These are phyloP conservation scores for Heteractis magnifica DNA, from an alignment of 92 coral and sea anemone species.

Conservation along the genomic window DNA sequence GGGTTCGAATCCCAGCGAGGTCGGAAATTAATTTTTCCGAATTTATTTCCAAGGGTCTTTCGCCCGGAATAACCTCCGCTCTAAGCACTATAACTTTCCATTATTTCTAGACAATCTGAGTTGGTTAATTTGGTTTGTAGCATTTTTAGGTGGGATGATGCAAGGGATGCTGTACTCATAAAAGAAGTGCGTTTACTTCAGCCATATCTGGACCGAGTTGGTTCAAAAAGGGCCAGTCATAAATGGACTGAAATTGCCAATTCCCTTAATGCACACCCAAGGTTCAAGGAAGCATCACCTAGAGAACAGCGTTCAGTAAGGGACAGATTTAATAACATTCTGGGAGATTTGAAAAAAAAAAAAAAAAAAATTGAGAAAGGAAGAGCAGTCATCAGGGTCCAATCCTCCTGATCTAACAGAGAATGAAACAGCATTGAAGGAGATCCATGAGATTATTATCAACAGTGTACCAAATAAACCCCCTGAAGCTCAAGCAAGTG, in stretches of 20 bases:
- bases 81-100: no score
- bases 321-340: conserved; percentile 28
- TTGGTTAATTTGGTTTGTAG: conserved; percentile 1
- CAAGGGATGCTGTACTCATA: conserved; percentile 18
- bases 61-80: no score
- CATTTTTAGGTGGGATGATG: conserved; percentile 28
- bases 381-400: conserved; percentile 18
- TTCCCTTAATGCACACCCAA: conserved; percentile 15
- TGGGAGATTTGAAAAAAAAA: conserved; percentile 17
- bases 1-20: no score
- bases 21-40: no score
- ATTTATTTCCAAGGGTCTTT: no score
- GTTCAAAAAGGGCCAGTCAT: conserved; percentile 21
- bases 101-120: no score
- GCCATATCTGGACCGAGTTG: conserved; percentile 27
- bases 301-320: conserved; percentile 28
- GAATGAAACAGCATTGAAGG: conserved; percentile 10
- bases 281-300: conserved; percentile 4
- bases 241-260: not conserved
- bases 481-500: conserved; percentile 1
- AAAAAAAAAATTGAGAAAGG: conserved; percentile 25
- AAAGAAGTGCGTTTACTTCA: conserved; percentile 13
- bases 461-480: conserved; percentile 21
- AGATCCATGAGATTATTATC: conserved; percentile 8
- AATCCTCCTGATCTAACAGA: conserved; percentile 23